Evolutionary conservation across 2,888 invertebrate genomes (phyloP).

Genomic region (Galerucella pusilla): DNA sequence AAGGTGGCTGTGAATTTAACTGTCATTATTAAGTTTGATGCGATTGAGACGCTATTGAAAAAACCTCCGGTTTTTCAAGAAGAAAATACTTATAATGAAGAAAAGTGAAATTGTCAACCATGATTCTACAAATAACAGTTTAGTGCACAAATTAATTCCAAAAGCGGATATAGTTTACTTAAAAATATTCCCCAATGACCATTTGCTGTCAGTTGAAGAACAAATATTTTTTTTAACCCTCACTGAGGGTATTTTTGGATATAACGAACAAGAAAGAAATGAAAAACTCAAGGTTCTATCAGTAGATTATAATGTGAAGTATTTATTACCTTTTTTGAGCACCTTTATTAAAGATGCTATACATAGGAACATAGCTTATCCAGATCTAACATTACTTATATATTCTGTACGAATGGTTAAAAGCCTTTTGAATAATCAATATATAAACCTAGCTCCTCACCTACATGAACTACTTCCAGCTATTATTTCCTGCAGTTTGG

Average conservation of each 20-base stretch:
- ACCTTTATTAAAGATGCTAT: conserved; percentile 55
- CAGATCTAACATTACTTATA: conserved; percentile 56
- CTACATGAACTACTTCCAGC: conserved; percentile 55
- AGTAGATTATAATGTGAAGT: conserved; percentile 51
- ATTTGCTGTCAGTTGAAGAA: conserved; percentile 54
- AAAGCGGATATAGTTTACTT: conserved; percentile 54
- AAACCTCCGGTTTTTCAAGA: background rate
- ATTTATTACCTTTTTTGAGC: conserved; percentile 53
- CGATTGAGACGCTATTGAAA: too few species aligned
- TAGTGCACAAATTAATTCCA: conserved; percentile 43
- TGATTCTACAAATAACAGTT: background rate
- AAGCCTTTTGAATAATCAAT: conserved; percentile 52
- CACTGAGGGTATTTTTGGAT: conserved; percentile 57
- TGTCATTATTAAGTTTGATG: too few species aligned
- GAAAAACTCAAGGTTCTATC: conserved; percentile 51
- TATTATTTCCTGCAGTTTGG: conserved; percentile 53
- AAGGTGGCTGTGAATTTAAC: too few species aligned
- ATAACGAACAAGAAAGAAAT: conserved; percentile 55
- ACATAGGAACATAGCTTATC: conserved; percentile 53
- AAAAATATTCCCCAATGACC: conserved; percentile 52
- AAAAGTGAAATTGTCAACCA: background rate
- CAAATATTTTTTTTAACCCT: conserved; percentile 55
- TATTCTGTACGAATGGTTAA: conserved; percentile 56
- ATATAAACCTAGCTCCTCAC: conserved; percentile 49
- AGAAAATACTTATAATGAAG: background rate